Conservation (phyloP, 2,888 invertebrate genomes). For the Odontothrips loti region DNA sequence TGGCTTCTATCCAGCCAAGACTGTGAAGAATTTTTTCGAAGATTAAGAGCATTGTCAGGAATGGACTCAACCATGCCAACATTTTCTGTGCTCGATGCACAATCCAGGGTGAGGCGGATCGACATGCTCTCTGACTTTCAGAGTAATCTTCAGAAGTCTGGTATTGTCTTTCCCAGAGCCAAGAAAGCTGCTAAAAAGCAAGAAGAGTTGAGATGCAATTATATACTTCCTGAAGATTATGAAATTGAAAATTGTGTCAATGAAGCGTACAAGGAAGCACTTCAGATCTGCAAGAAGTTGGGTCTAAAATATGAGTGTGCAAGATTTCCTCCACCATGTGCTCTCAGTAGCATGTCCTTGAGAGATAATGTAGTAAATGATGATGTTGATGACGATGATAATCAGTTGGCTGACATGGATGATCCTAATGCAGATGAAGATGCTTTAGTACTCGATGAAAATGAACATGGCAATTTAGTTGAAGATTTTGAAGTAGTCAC, state of each 20-base stretch:
- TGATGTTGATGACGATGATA: too few species aligned
- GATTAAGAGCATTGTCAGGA: background rate
- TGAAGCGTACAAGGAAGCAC: background rate
- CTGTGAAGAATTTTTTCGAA: background rate
- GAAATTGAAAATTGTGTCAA: background rate
- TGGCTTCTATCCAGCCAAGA: background rate
- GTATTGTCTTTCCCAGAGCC: background rate
- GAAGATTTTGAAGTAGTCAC: too few species aligned
- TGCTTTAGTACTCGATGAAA: too few species aligned
- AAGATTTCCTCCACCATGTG: too few species aligned
- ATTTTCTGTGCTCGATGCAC: background rate
- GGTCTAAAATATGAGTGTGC: too few species aligned
- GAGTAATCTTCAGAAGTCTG: background rate
- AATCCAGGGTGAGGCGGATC: background rate
- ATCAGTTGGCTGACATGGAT: too few species aligned
- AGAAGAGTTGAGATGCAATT: background rate
- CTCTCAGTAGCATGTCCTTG: too few species aligned
- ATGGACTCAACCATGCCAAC: background rate
- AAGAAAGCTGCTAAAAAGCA: background rate
- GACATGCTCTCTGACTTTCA: background rate
- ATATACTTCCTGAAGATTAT: background rate
- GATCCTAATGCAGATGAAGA: too few species aligned
- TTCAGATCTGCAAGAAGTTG: too few species aligned
- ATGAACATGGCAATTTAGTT: too few species aligned
- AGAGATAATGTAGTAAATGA: too few species aligned